Evolutionary conservation across 2,797 vertebrate species (phyloP), one percentile per base, ranked within the genome.

Genomic region (Lagodon rhomboides): DNA sequence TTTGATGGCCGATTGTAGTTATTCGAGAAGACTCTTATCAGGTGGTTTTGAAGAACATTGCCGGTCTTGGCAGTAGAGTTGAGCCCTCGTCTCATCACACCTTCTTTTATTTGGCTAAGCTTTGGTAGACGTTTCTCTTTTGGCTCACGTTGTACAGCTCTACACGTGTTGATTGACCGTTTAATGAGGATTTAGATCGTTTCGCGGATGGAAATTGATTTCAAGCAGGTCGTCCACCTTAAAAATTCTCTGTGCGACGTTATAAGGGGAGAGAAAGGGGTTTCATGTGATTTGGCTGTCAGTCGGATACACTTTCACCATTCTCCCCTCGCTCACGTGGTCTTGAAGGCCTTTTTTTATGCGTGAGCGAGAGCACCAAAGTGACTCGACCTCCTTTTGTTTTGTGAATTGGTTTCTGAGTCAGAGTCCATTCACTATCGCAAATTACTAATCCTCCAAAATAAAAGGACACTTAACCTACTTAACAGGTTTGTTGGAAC

Each of bases 401-500:
- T 72, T 64, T 18, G 17, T 22, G 17, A 76, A 70, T 75, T 43
- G 22, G 58, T 60, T 82, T 68, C 56, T 46, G 56, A 87, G 77
- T 75, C 76, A 87, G 64, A 69, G 49, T 85, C 85, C 66, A 80
- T 89, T 89, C 78, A 83, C 80, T 20, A 7, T 41, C 53, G 56
- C 66, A 87, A 84, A 87, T 83, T 43, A 75, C 78, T 80, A 88
- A 89, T 89, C 69, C 61, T 85, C 58, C 67, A 80, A 87, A 91
- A 87, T 88, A 90, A 91, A 34, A 86, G 83, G 80, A 59, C 82
- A 70, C 74, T 88, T 95, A 94, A 95, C 91, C 90, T 86, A 89
- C 91, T 95, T 96, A 95, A 94, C 78, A 91, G 85, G 89, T 84
- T 85, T 94, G 83, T 89, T 92, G 87, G 90, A 93, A 95, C 55